Evolutionary conservation across 2,888 invertebrate genomes (phyloP), one percentile per base, ranked within the genome.

Genomic region (Patella pellucida): DNA sequence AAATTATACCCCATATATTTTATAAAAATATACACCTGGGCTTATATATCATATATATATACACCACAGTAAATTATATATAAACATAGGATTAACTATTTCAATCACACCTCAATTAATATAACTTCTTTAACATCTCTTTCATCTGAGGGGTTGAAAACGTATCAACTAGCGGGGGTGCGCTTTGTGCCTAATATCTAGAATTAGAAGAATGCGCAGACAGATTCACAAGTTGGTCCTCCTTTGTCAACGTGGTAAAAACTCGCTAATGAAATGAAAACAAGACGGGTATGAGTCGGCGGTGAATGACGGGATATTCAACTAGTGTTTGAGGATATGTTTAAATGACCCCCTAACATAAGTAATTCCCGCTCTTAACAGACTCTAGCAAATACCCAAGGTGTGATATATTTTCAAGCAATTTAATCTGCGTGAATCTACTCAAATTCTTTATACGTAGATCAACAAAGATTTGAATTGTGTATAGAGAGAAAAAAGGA

Each of bases 311-410:
- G 23, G 7, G 23, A 23, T 3, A 62, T 23, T 23, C 23, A 23
- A 62, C 23, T 16, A 12, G 23, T 62, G 62, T 62, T 62, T 62
- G 23, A 11, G 9, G 41, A 11, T 62, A 23, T 62, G 62, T 62
- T 62, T 62, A 23, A 62, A 62, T 62, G 19, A 23, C 19, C 62
- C 62, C 62, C 62, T 62, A 62, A 23, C 62, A 62, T 23, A 62
- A 62, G 62, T 62, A 62, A 62, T 62, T 62, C 62, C 19, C 62
- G 19, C 62, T 62, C 23, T 23, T 62, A 62, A 62, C 62, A 23
- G 19, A 23, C 62, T n/a, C n/a, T 23, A 23, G 62, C 23, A 62
- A 62, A 62, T 62, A 62, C 4, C 19, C 62, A 23, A 62, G 62
- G 62, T 62, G 62, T 62, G 62, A 62, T 23, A 23, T 41, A n/a